Conservation (phyloP, 2,888 invertebrate genomes). For the Parochlus steinenii region DNA sequence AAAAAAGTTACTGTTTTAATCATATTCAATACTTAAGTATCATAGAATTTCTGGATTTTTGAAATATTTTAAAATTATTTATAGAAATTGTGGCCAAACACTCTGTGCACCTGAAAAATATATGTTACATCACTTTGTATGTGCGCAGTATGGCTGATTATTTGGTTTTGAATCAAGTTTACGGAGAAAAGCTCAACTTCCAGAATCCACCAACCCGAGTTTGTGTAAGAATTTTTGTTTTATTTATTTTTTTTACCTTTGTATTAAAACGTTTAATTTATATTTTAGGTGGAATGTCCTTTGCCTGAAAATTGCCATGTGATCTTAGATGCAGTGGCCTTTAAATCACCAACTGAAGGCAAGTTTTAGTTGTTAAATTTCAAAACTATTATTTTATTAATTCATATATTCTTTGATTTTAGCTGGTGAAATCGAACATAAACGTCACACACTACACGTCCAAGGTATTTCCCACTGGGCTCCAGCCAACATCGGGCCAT, state of each 20-base stretch:
- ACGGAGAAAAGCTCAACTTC: slow-evolving; percentile 53
- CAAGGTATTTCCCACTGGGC: slow-evolving; percentile 95
- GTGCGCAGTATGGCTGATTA: slow-evolving; percentile 72
- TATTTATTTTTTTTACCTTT: too few relatives aligned
- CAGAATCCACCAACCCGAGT: slow-evolving; percentile 73
- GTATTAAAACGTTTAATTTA: too few relatives aligned
- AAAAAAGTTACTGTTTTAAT: slow-evolving; percentile 14
- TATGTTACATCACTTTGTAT: slow-evolving; percentile 71
- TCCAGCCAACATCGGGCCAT: slow-evolving; percentile 94
- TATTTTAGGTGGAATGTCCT: slow-evolving; percentile 67
- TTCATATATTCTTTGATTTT: slow-evolving; percentile 3
- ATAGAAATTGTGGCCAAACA: slow-evolving; percentile 21
- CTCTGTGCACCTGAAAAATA: slow-evolving; percentile 37
- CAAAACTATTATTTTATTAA: not conserved
- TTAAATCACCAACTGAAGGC: slow-evolving; percentile 23
- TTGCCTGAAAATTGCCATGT: slow-evolving; percentile 53
- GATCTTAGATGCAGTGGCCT: slow-evolving; percentile 58
- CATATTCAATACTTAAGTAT: not conserved
- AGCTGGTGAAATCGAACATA: slow-evolving; percentile 20
- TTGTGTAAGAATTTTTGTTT: too few relatives aligned
- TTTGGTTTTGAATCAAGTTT: slow-evolving; percentile 56
- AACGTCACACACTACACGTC: slow-evolving; percentile 76
- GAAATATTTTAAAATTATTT: slow-evolving; percentile 4
- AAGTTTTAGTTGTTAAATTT: slow-evolving; percentile 14
- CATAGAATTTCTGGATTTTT: not conserved